Base-by-base conservation (phyloP, 2,888 invertebrate species). In the Hybos culiciformis region DNA sequence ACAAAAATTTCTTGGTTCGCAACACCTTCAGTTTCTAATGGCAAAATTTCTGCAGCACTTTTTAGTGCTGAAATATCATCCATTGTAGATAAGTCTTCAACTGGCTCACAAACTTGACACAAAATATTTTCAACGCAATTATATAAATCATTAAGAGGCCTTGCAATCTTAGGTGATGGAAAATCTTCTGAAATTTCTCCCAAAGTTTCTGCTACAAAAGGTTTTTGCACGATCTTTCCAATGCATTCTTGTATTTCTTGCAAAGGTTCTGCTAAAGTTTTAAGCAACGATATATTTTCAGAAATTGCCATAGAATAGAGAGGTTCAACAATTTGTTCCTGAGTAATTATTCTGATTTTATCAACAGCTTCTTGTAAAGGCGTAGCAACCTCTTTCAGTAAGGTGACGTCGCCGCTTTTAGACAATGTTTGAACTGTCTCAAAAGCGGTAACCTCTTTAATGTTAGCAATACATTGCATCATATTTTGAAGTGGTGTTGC, bases 1-100 rank as follows among this genome's bases (percentile, higher is more conserved):
- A 47, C 23, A 11, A 46, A 42, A 8, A 43, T 36, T 18, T 50
- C 44, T 21, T 45, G 31, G 3, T 15, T 41, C 3, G 42, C 15
- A 3, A 37, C 9, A 5, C 33, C 37, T 5, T 45, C 37, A 4
- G 43, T 41, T 7, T 43, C 47, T 26, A 60, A 60, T 2, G 48
- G 46, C 2, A 57, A 54, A 1, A 60, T 57, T 37, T 74, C 73
- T 8, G 71, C 71, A 20, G 65, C 62, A 1, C 75, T 75, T 61
- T 73, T 74, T 14, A 78, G 66, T 14, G 69, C 72, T 3, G 77
- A 75, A 45, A 75, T 64, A 51, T 76, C 75, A 53, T 75, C 74
- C 43, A 62, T 46, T 2, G 63, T 64, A 3, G 64, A 63, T 3
- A 57, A 20, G 38, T 63, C 61, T 37, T 64, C 62, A 8, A 43